These are phyloP conservation scores for Drosophila obscura DNA, from an alignment of 1,140 invertebrate species.

Conservation along the genomic window DNA sequence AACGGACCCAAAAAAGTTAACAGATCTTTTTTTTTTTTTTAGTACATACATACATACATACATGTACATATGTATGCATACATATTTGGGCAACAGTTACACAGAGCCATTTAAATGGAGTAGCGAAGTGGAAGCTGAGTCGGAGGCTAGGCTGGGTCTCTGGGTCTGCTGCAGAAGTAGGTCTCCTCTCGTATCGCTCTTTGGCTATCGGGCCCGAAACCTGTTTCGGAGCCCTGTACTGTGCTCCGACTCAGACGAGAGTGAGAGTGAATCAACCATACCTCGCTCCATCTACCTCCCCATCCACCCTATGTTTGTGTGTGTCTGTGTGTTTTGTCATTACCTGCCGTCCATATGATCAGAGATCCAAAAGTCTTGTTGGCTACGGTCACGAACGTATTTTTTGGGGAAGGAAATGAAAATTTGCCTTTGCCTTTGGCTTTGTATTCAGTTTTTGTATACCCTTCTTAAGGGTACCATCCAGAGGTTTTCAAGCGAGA, in stretches of 20 bases:
- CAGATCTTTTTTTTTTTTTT: constrained; percentile 52
- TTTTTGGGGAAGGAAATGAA: constrained; percentile 63
- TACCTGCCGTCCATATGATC: constrained; percentile 68
- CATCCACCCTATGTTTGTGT: constrained; percentile 10
- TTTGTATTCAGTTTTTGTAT: constrained; percentile 44
- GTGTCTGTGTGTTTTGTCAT: constrained; percentile 59
- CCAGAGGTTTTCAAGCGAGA: too few species aligned
- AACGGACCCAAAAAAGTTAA: constrained; percentile 47
- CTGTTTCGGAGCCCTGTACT: constrained; percentile 49
- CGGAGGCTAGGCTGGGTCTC: constrained; percentile 8
- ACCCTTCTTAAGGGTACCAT: too few species aligned
- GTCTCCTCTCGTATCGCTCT: constrained; percentile 56
- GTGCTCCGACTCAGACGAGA: constrained; percentile 52
- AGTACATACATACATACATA: constrained; percentile 7
- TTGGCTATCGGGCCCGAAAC: constrained; percentile 50
- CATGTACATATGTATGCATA: background rate
- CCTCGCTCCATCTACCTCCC: background rate
- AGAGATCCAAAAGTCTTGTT: constrained; percentile 58
- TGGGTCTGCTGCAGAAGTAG: constrained; percentile 55
- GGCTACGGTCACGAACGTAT: constrained; percentile 57
- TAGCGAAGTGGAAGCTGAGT: constrained; percentile 68
- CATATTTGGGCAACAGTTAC: constrained; percentile 69
- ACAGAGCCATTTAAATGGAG: constrained; percentile 73
- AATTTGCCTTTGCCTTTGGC: constrained; percentile 40
- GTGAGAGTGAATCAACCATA: constrained; percentile 59